Conservation (phyloP, 2,113 vertebrate genomes). For the Pygathrix nemaeus region DNA sequence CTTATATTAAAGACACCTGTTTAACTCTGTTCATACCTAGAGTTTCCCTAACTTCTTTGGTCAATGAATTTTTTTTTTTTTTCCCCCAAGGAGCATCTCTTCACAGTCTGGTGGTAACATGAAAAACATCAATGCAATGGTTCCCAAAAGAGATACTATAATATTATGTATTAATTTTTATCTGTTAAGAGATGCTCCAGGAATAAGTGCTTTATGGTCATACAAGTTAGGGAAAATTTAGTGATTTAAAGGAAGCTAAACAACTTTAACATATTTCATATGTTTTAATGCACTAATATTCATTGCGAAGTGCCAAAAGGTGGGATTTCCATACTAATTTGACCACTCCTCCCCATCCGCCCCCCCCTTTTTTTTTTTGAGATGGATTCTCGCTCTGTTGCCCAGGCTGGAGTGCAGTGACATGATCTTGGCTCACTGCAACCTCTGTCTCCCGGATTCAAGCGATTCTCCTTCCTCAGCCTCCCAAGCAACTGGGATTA, state of each 20-base stretch:
- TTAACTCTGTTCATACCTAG: background rate
- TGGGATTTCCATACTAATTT: background rate
- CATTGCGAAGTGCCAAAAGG: background rate
- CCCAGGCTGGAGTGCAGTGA: too few species aligned
- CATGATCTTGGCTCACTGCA: too few species aligned
- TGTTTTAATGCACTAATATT: background rate
- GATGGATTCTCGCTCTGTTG: too few species aligned
- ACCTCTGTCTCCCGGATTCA: too few species aligned
- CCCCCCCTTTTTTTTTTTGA: too few species aligned
- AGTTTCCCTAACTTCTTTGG: background rate
- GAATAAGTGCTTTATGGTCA: background rate
- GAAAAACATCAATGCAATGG: background rate
- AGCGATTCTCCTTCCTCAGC: too few species aligned
- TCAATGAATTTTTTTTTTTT: background rate
- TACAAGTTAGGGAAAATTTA: background rate
- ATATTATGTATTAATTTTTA: background rate
- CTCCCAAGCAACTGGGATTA: too few species aligned
- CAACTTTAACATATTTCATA: background rate
- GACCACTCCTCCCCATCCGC: fast-evolving
- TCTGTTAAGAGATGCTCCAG: background rate
- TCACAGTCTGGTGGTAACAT: background rate
- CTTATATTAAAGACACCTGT: background rate
- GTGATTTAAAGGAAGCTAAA: background rate
- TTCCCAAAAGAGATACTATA: background rate
- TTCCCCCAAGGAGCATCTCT: background rate